Evolutionary conservation across 1,140 invertebrate species (phyloP).

Genomic region (Meloidogyne exigua): DNA sequence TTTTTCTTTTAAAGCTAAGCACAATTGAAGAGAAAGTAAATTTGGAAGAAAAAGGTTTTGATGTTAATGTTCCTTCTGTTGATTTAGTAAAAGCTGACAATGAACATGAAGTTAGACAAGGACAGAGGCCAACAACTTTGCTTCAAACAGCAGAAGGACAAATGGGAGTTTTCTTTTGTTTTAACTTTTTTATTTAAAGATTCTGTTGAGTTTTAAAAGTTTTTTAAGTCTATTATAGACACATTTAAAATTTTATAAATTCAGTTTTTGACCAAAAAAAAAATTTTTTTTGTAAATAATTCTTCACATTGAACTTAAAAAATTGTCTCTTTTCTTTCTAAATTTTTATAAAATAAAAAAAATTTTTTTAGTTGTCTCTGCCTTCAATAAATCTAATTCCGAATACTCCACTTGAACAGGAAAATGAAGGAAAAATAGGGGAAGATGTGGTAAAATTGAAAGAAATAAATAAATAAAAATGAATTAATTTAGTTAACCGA

Average conservation of each 20-base stretch:
- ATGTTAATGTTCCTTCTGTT: slow-evolving; percentile 18
- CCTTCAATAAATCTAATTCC: slow-evolving; percentile 61
- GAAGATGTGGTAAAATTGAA: slow-evolving; percentile 14
- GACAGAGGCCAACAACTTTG: not conserved
- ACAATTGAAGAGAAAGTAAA: slow-evolving; percentile 3
- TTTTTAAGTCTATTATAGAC: too few relatives aligned
- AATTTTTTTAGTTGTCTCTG: slow-evolving; percentile 37
- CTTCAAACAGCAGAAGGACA: not conserved
- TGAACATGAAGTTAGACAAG: slow-evolving; percentile 39
- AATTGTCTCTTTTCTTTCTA: too few relatives aligned
- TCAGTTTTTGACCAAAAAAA: too few relatives aligned
- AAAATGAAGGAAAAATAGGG: slow-evolving; percentile 9
- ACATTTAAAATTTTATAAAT: too few relatives aligned
- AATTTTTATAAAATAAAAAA: not conserved
- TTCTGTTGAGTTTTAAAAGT: not conserved
- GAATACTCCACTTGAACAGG: slow-evolving; percentile 60
- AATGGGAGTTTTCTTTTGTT: not conserved
- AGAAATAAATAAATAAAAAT: not conserved
- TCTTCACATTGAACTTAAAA: too few relatives aligned
- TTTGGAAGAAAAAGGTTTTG: not conserved
- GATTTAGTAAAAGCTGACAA: slow-evolving; percentile 43
- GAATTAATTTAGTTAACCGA: slow-evolving; percentile 30
- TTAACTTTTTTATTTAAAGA: not conserved
- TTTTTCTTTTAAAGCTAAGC: slow-evolving; percentile 1
- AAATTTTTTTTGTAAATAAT: too few relatives aligned